Evolutionary conservation across 2,113 vertebrate species (phyloP).

Genomic region (Alosa alosa): DNA sequence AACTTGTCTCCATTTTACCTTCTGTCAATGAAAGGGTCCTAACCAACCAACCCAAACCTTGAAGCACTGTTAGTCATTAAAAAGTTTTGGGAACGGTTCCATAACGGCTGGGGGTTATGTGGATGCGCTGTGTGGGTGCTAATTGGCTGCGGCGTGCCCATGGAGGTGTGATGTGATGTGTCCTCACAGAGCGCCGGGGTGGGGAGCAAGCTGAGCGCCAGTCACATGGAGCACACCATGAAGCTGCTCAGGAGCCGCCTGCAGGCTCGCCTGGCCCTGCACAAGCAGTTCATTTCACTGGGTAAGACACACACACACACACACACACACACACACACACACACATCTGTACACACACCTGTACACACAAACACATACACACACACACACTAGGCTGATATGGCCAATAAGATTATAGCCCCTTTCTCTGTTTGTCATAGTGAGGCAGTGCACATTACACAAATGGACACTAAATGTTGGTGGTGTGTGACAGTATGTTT

Average conservation of each 20-base stretch:
- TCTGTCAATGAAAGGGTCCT: too few species aligned
- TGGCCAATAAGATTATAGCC: too few species aligned
- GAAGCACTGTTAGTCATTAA: neutral
- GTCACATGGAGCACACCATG: slow-evolving; percentile 94
- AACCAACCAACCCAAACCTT: neutral
- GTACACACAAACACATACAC: neutral
- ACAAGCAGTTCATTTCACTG: slow-evolving; percentile 91
- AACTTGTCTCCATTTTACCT: too few species aligned
- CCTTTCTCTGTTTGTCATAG: too few species aligned
- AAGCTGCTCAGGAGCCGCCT: slow-evolving; percentile 86
- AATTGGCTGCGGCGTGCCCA: neutral
- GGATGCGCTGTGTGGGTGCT: neutral
- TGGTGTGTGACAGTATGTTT: too few species aligned
- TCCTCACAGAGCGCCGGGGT: slow-evolving; percentile 52
- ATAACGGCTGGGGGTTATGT: neutral
- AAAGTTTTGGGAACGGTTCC: neutral
- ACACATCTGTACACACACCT: neutral
- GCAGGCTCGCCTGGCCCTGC: slow-evolving; percentile 87
- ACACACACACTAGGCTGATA: neutral
- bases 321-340: neutral
- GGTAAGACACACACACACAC: slow-evolving; percentile 66
- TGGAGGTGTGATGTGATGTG: slow-evolving; percentile 25
- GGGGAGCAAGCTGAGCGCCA: slow-evolving; percentile 85
- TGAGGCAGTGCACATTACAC: too few species aligned
- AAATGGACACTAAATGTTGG: too few species aligned